These are phyloP conservation scores for Keiferia lycopersicella DNA, from an alignment of 2,888 invertebrate species.

Conservation along the genomic window DNA sequence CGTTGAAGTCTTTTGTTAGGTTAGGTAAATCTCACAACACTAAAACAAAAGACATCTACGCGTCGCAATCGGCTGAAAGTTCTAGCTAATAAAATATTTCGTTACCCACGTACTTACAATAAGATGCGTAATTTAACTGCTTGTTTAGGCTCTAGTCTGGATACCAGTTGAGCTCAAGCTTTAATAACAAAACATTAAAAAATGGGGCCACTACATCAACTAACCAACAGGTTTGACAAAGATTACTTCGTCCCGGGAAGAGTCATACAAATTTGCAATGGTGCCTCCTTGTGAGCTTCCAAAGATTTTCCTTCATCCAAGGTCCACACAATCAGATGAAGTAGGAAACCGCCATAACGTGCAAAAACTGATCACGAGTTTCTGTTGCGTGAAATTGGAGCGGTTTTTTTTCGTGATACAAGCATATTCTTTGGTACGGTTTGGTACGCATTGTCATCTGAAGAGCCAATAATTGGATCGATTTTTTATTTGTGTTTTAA, in stretches of 20 bases:
- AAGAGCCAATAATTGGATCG: conserved; percentile 9
- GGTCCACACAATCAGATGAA: conserved; percentile 59
- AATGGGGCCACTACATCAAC: too few species aligned
- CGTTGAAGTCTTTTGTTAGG: background rate
- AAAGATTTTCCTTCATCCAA: conserved; percentile 22
- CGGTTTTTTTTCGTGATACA: conserved; percentile 46
- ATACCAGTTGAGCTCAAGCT: too few species aligned
- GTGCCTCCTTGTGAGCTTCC: background rate
- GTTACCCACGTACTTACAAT: too few species aligned
- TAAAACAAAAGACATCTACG: background rate
- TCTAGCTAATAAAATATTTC: too few species aligned
- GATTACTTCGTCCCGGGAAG: too few species aligned
- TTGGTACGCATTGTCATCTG: conserved; percentile 34
- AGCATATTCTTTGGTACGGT: conserved; percentile 38
- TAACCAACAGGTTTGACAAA: too few species aligned
- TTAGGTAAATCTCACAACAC: too few species aligned
- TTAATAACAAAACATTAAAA: too few species aligned
- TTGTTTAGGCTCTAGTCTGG: too few species aligned
- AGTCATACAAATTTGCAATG: background rate
- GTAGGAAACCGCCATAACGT: conserved; percentile 72
- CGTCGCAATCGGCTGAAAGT: background rate
- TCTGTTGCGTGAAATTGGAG: conserved; percentile 76
- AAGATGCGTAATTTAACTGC: too few species aligned
- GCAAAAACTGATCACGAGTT: conserved; percentile 71
- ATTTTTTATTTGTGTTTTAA: conserved; percentile 7